Percentiles rank a stretch among this genome's conserved stretches.
Evolutionary conservation across 2,113 vertebrate genomes (phyloP).

Genomic region (Pluvianellus socialis): DNA sequence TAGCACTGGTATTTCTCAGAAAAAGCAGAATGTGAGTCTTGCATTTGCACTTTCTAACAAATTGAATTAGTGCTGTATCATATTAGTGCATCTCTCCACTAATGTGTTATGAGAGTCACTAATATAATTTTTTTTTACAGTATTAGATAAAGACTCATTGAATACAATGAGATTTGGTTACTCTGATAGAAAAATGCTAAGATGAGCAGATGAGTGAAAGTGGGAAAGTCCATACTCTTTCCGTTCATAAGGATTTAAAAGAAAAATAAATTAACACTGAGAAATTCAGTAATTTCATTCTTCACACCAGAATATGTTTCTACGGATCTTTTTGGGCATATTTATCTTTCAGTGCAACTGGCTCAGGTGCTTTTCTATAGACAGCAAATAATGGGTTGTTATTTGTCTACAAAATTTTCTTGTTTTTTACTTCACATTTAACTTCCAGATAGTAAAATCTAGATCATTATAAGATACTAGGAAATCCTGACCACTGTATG

Average conservation of each 20-base stretch:
- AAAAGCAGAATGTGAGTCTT: slow-evolving; percentile 16
- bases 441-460: background rate
- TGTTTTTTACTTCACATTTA: background rate
- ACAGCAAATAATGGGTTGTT: background rate
- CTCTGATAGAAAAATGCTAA: background rate
- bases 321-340: background rate
- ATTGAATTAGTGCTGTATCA: slow-evolving; percentile 53
- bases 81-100: slow-evolving; percentile 19
- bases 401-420: background rate
- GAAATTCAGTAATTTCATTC: background rate
- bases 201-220: background rate
- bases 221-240: background rate
- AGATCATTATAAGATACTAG: background rate
- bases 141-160: slow-evolving; percentile 21
- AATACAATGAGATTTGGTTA: slow-evolving; percentile 18
- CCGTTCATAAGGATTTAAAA: background rate
- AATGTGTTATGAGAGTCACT: background rate
- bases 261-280: background rate
- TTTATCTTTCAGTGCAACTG: background rate
- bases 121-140: slow-evolving; percentile 45
- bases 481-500: background rate
- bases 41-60: slow-evolving; percentile 25
- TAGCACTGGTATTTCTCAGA: background rate
- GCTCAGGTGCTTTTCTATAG: background rate
- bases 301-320: background rate